Evolutionary conservation across 2,888 invertebrate species (phyloP).

Genomic region (Pristionchus mayeri): DNA sequence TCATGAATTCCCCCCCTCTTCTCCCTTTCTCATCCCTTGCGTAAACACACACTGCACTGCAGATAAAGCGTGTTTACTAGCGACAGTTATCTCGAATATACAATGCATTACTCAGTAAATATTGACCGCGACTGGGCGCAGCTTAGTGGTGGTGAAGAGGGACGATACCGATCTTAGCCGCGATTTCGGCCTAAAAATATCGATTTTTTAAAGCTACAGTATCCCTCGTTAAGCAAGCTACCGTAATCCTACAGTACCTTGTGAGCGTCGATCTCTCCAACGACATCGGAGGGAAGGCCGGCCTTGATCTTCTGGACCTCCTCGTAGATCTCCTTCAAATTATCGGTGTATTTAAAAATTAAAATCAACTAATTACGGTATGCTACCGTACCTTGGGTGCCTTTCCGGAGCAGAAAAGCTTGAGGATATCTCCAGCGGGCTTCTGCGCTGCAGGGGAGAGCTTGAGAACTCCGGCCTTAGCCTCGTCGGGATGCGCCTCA

Average conservation of each 20-base stretch:
- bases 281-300: constrained; percentile 3
- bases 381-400: too few relatives aligned
- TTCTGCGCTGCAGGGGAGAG: constrained; percentile 12
- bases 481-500: constrained; percentile 12
- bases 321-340: not conserved
- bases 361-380: too few relatives aligned
- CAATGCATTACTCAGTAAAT: too few relatives aligned
- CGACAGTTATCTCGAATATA: not conserved
- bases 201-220: not conserved
- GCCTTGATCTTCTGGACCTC: constrained; percentile 2
- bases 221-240: not conserved
- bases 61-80: not conserved
- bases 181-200: not conserved
- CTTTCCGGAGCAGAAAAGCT: too few relatives aligned
- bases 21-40: not conserved
- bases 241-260: not conserved
- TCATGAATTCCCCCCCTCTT: too few relatives aligned
- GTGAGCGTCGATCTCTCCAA: constrained; percentile 3
- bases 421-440: not conserved
- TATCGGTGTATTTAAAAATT: too few relatives aligned
- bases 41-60: too few relatives aligned
- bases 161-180: not conserved
- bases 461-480: not conserved
- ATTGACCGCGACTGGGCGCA: not conserved
- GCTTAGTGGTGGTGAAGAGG: not conserved